phyloP scores from a whole-genome alignment of 2,888 invertebrate genomes.

The Diadegma fenestrale region DNA sequence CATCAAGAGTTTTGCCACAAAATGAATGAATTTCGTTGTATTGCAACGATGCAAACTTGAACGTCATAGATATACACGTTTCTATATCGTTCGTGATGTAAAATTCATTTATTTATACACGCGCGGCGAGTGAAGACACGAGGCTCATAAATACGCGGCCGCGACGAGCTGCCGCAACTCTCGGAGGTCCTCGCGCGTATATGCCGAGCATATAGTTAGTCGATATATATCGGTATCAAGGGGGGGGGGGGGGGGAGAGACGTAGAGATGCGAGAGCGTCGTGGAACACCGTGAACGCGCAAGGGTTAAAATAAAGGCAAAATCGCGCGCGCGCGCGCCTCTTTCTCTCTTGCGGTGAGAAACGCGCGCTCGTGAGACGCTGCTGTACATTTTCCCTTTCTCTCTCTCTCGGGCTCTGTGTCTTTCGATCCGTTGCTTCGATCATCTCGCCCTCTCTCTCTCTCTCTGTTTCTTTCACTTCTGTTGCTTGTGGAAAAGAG shows the following conservation, averaged over 20 bases:
- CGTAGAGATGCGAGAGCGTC: slow-evolving; percentile 64
- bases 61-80: no score
- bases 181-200: slow-evolving; percentile 61
- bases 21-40: no score
- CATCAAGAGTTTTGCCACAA: no score
- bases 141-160: slow-evolving; percentile 79
- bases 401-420: slow-evolving; percentile 11
- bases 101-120: slow-evolving; percentile 44
- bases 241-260: slow-evolving; percentile 55
- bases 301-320: slow-evolving; percentile 27
- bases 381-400: slow-evolving; percentile 41
- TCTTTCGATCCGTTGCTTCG: slow-evolving; percentile 4
- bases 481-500: slow-evolving; percentile 57
- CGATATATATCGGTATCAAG: slow-evolving; percentile 35
- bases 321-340: slow-evolving; percentile 50
- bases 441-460: slow-evolving; percentile 61
- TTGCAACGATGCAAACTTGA: no score
- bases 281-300: slow-evolving; percentile 62
- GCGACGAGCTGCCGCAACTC: slow-evolving; percentile 63
- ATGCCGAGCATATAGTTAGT: slow-evolving; percentile 39
- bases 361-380: slow-evolving; percentile 36
- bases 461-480: slow-evolving; percentile 24
- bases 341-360: slow-evolving; percentile 52
- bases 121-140: slow-evolving; percentile 62
- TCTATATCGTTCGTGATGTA: not conserved